phyloP scores from a whole-genome alignment of 2,888 invertebrate species.

The Oligia latruncula region DNA sequence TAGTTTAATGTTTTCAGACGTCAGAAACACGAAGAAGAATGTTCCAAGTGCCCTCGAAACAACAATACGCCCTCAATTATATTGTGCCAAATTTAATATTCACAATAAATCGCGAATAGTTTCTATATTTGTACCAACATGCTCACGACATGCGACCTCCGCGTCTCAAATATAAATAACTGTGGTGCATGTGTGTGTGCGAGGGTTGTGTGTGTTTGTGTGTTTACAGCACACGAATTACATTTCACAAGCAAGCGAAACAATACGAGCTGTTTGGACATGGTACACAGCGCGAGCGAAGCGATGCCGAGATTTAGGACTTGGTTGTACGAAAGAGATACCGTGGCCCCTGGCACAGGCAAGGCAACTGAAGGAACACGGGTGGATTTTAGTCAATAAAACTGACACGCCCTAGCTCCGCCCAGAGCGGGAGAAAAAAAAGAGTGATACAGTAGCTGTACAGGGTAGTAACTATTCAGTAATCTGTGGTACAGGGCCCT shows the following conservation, averaged over 20 bases:
- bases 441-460: background rate
- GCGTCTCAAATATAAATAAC: slow-evolving; percentile 82
- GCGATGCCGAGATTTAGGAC: slow-evolving; percentile 47
- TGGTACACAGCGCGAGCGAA: slow-evolving; percentile 66
- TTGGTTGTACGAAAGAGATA: no score
- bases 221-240: slow-evolving; percentile 82
- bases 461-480: no score
- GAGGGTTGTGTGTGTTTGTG: slow-evolving; percentile 79
- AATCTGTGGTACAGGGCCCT: no score
- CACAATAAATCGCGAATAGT: slow-evolving; percentile 68
- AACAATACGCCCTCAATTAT: slow-evolving; percentile 60
- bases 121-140: slow-evolving; percentile 76
- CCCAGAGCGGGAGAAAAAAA: no score
- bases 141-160: slow-evolving; percentile 81
- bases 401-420: no score
- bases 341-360: no score
- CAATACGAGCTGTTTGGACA: slow-evolving; percentile 79
- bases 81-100: slow-evolving; percentile 68
- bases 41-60: slow-evolving; percentile 20
- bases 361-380: no score
- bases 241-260: slow-evolving; percentile 83
- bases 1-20: slow-evolving; percentile 24
- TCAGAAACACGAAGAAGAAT: slow-evolving; percentile 45
- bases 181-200: slow-evolving; percentile 70
- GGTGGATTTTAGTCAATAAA: no score